A percentile compares a stretch with the other conserved stretches of the same genome.
phyloP scores from a whole-genome alignment of 2,113 vertebrate genomes.

The Notothenia rossii region DNA sequence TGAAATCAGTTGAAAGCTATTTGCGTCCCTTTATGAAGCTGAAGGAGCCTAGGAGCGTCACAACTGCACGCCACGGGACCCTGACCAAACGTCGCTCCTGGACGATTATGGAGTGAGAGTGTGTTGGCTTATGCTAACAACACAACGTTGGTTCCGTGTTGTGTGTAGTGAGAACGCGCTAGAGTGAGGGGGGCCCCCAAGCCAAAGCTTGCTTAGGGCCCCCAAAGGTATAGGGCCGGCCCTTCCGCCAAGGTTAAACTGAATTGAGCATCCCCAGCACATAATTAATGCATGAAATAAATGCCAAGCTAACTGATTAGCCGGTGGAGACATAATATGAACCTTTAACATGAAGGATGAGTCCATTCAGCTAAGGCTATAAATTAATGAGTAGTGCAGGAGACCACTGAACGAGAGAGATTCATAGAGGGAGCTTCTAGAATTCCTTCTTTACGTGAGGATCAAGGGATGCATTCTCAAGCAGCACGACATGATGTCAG shows the following conservation, averaged over 20 bases:
- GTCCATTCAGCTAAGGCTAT: constrained; percentile 45
- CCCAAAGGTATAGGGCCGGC: too few species aligned
- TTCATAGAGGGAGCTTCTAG: constrained; percentile 8
- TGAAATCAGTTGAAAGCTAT: too few species aligned
- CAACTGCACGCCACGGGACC: too few species aligned
- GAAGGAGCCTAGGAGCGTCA: too few species aligned
- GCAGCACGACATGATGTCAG: neutral
- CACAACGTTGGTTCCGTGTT: too few species aligned
- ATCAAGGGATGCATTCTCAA: neutral
- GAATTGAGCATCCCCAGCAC: constrained; percentile 46
- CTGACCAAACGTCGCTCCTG: too few species aligned
- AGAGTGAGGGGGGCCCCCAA: too few species aligned
- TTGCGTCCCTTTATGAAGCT: too few species aligned
- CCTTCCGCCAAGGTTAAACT: constrained; percentile 69
- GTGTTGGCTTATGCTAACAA: too few species aligned
- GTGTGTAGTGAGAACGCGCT: too few species aligned
- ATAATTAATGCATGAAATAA: constrained; percentile 62
- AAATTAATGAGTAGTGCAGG: constrained; percentile 37
- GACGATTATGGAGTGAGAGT: too few species aligned
- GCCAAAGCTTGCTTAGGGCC: too few species aligned
- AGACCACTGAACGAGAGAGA: constrained; percentile 11
- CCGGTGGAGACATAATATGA: constrained; percentile 57
- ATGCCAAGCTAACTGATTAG: constrained; percentile 68
- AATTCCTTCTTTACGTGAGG: neutral
- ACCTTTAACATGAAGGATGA: constrained; percentile 65